Evolutionary conservation across 2,113 vertebrate species (phyloP).

Genomic region (Macaca nemestrina): DNA sequence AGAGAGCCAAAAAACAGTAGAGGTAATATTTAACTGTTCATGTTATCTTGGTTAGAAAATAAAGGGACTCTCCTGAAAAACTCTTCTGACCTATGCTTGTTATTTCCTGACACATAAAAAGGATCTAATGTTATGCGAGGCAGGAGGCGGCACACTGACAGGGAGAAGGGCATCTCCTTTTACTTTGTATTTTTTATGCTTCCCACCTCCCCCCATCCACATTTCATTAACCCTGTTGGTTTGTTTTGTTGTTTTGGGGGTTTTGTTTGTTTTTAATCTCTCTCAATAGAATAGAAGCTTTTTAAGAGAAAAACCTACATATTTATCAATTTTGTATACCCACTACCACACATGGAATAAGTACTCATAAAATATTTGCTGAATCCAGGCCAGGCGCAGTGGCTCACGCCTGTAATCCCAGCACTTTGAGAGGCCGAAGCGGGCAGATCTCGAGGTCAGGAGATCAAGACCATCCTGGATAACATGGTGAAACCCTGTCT

Average conservation of each 20-base stretch:
- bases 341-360: not conserved
- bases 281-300: not conserved
- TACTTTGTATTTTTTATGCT: not conserved
- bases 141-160: not conserved
- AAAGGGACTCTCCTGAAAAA: not conserved
- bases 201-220: not conserved
- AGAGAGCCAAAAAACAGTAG: not conserved
- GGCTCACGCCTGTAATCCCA: too few species aligned
- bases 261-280: not conserved
- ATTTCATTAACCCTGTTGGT: not conserved
- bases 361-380: not conserved
- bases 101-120: slow-evolving; percentile 14
- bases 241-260: not conserved
- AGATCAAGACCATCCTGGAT: too few species aligned
- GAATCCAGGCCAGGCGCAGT: not conserved
- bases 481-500: too few species aligned
- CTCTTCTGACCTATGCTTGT: not conserved
- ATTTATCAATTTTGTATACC: not conserved
- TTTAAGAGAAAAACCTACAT: not conserved
- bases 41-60: not conserved
- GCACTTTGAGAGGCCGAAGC: too few species aligned
- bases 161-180: not conserved
- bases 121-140: not conserved
- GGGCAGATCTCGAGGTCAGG: too few species aligned
- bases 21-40: not conserved